Evolutionary conservation across 2,888 invertebrate genomes (phyloP).

Genomic region (Hartigia nigra): DNA sequence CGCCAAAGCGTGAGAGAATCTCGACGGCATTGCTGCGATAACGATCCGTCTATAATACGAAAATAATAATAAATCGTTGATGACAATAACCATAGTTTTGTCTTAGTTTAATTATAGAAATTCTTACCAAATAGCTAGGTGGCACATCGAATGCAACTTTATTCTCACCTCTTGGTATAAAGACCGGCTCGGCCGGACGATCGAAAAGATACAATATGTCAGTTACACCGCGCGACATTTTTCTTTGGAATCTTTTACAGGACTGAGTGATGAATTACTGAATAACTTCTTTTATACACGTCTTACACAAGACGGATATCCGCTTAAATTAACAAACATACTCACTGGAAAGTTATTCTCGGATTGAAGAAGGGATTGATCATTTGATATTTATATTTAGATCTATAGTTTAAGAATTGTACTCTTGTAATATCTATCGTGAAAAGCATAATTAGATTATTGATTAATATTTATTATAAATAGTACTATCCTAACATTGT

Average conservation of each 20-base stretch:
- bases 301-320: not conserved
- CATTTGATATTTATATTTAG: not conserved
- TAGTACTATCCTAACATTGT: not conserved
- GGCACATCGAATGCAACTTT: slow-evolving; percentile 14
- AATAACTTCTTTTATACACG: not conserved
- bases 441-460: not conserved
- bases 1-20: slow-evolving; percentile 7
- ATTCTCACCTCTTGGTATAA: slow-evolving; percentile 11
- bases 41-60: not conserved
- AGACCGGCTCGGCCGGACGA: slow-evolving; percentile 14
- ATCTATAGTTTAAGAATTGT: not conserved
- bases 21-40: slow-evolving; percentile 11
- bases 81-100: not conserved
- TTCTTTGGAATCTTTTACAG: not conserved
- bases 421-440: not conserved
- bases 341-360: not conserved
- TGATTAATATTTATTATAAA: not conserved
- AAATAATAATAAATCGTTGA: not conserved
- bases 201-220: slow-evolving; percentile 22
- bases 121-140: slow-evolving; percentile 15
- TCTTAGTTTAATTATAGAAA: not conserved
- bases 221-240: slow-evolving; percentile 15
- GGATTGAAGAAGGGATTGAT: not conserved
- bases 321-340: not conserved
- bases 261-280: not conserved